A percentile compares a stretch with the other conserved stretches of the same genome.
These are phyloP conservation scores for Galeopterus variegatus DNA, from an alignment of 2,113 vertebrate genomes.

Conservation along the genomic window DNA sequence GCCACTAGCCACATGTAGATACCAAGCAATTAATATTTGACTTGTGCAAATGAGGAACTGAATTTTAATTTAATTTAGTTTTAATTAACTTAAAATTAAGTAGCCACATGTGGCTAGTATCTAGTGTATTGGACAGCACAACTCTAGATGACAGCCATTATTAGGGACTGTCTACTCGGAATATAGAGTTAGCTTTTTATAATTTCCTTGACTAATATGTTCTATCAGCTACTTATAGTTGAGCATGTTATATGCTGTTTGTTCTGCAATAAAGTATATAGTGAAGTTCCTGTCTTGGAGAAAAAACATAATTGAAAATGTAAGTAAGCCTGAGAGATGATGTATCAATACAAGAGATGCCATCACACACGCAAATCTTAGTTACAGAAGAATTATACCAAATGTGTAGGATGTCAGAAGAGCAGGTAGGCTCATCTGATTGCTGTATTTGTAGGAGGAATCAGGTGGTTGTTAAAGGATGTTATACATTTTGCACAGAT, in stretches of 20 bases:
- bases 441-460: background rate
- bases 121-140: background rate
- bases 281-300: background rate
- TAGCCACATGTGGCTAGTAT: background rate
- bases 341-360: background rate
- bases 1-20: background rate
- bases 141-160: background rate
- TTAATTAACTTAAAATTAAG: slow-evolving; percentile 9
- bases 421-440: background rate
- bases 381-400: background rate
- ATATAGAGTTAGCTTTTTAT: background rate
- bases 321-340: background rate
- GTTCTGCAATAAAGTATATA: background rate
- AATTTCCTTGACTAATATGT: background rate
- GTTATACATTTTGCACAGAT: background rate
- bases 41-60: background rate
- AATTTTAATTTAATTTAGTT: slow-evolving; percentile 1
- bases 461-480: background rate
- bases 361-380: slow-evolving; percentile 18
- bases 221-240: slow-evolving; percentile 38
- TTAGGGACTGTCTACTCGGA: background rate
- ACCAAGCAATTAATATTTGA: background rate
- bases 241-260: background rate
- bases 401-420: background rate
- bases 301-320: background rate